Evolutionary conservation across 1,140 invertebrate species (phyloP).

Genomic region (Paracyclopina nana): DNA sequence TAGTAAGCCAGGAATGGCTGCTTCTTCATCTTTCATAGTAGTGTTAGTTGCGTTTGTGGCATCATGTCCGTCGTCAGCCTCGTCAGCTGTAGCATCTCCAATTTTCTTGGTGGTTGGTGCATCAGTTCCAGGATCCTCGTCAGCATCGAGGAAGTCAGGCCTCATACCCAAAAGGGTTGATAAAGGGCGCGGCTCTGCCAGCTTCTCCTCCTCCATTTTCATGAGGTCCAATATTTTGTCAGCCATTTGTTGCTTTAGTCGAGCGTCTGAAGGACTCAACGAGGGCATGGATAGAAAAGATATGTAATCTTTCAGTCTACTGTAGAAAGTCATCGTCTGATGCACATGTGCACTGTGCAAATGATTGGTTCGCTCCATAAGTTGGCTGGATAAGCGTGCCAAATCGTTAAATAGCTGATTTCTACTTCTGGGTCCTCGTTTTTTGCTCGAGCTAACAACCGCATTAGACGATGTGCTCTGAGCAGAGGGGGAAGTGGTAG

Average conservation of each 20-base stretch:
- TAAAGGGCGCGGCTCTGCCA: background rate
- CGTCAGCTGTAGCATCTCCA: background rate
- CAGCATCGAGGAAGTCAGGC: background rate
- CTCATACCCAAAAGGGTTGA: background rate
- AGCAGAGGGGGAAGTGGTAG: too few species aligned
- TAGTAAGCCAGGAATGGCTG: background rate
- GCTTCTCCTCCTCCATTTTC: background rate
- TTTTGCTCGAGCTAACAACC: too few species aligned
- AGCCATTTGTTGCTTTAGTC: constrained; percentile 1
- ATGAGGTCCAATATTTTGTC: background rate
- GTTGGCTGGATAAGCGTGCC: too few species aligned
- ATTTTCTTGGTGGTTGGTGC: background rate
- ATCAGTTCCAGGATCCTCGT: background rate
- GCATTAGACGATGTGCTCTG: too few species aligned
- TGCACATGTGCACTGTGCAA: constrained; percentile 1
- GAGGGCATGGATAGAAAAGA: constrained; percentile 4
- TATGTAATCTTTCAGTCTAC: background rate
- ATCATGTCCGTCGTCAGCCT: background rate
- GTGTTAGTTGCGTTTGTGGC: background rate
- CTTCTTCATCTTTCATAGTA: background rate
- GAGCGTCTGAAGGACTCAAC: background rate
- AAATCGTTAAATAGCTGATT: too few species aligned
- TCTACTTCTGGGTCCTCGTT: too few species aligned
- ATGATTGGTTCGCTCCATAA: too few species aligned
- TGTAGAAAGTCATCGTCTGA: background rate